A percentile compares a stretch with the other conserved stretches of the same genome.
These are phyloP conservation scores for Pipistrellus pygmaeus DNA, from an alignment of 2,797 vertebrate genomes.

Conservation along the genomic window DNA sequence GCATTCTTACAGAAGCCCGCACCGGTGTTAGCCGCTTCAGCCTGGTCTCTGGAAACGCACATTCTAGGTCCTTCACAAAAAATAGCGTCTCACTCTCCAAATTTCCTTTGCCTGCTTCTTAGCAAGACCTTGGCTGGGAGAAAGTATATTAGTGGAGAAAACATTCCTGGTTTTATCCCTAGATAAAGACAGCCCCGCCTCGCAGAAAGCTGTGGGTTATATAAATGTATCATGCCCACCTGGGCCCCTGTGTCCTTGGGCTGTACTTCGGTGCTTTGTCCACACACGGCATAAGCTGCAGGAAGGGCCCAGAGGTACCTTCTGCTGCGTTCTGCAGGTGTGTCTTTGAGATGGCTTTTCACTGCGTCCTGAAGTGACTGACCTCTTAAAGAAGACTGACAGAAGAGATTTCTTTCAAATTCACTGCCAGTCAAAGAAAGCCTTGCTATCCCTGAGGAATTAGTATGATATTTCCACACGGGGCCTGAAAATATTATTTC, in stretches of 20 bases:
- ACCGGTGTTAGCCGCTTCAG: background rate
- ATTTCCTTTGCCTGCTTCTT: background rate
- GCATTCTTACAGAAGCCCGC: background rate
- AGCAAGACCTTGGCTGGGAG: background rate
- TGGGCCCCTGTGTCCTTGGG: background rate
- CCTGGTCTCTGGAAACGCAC: background rate
- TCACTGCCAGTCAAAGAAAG: background rate
- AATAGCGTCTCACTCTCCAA: background rate
- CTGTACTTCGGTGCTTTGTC: background rate
- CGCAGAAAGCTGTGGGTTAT: background rate
- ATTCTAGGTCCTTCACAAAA: background rate
- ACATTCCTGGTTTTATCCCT: background rate
- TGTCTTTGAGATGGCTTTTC: background rate
- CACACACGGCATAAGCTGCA: background rate
- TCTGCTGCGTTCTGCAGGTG: background rate
- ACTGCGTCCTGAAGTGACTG: background rate
- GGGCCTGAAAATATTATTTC: background rate
- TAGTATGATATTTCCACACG: background rate
- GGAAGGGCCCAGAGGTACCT: background rate
- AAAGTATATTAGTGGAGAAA: background rate
- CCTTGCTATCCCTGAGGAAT: background rate
- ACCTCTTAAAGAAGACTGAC: slow-evolving; percentile 15
- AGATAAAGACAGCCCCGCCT: background rate
- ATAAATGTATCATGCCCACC: background rate
- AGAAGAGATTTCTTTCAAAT: slow-evolving; percentile 30